These are phyloP conservation scores for Taenioides sp. DNA, from an alignment of 2,797 vertebrate species.

Conservation along the genomic window DNA sequence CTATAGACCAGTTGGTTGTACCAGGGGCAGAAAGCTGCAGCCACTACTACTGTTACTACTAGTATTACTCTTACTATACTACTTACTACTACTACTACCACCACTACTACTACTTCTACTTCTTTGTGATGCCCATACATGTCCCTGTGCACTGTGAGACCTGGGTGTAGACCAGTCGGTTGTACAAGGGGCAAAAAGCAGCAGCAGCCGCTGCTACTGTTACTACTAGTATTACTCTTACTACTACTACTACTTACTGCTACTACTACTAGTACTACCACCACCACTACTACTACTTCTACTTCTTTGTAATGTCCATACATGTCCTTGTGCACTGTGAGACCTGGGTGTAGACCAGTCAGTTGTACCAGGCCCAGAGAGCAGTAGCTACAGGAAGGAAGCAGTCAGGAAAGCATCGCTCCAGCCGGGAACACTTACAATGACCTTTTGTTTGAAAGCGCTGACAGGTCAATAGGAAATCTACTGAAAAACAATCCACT, in stretches of 20 bases:
- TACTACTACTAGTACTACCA: too few species aligned
- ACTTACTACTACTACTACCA: too few species aligned
- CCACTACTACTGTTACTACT: too few species aligned
- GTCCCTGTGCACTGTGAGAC: neutral
- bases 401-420: conserved; percentile 30
- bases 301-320: too few species aligned
- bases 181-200: conserved; percentile 18
- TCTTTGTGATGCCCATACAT: neutral
- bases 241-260: too few species aligned
- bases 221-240: too few species aligned
- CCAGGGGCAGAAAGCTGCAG: too few species aligned
- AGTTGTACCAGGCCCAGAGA: conserved; percentile 17
- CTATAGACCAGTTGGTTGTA: too few species aligned
- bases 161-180: conserved; percentile 5
- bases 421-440: conserved; percentile 34
- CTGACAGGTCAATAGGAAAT: conserved; percentile 44
- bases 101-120: neutral
- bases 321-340: neutral
- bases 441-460: conserved; percentile 56
- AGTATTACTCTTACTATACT: neutral
- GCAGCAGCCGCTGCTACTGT: conserved; percentile 5
- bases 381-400: conserved; percentile 54
- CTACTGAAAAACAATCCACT: conserved; percentile 13
- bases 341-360: conserved; percentile 10
- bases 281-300: too few species aligned